Evolutionary conservation across 2,797 vertebrate species (phyloP).

Genomic region (Poecilia wingei): DNA sequence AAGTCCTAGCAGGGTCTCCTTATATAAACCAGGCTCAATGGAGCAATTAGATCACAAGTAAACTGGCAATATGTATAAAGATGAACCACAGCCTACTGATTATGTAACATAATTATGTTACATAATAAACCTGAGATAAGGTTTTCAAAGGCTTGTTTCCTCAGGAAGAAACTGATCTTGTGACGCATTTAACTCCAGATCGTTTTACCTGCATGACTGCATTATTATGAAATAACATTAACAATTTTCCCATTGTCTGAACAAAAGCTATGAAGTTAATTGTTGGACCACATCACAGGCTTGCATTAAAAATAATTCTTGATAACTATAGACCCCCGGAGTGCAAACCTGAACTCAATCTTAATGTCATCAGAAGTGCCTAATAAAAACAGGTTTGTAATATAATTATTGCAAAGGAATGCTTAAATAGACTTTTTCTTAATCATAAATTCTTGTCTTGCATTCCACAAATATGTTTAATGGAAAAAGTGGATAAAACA

Average conservation of each 20-base stretch:
- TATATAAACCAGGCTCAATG: not conserved
- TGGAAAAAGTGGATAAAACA: not conserved
- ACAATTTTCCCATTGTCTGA: not conserved
- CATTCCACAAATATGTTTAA: not conserved
- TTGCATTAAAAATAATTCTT: not conserved
- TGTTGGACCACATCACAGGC: not conserved
- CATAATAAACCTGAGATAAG: not conserved
- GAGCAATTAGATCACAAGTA: not conserved
- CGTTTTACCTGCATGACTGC: not conserved
- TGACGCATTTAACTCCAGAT: not conserved
- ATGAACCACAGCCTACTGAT: not conserved
- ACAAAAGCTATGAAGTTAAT: not conserved
- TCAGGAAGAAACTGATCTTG: not conserved
- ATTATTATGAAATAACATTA: not conserved
- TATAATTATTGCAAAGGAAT: not conserved
- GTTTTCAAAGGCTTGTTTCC: not conserved
- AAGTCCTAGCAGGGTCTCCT: not conserved
- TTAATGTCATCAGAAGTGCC: not conserved
- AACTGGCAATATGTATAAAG: not conserved
- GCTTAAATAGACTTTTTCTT: not conserved
- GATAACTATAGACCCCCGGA: not conserved
- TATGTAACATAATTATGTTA: not conserved
- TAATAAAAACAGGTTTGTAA: not conserved
- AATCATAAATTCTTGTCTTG: not conserved
- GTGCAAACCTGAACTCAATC: not conserved